These are phyloP conservation scores for Dasypogon diadema DNA, from an alignment of 2,888 invertebrate genomes.

Conservation along the genomic window DNA sequence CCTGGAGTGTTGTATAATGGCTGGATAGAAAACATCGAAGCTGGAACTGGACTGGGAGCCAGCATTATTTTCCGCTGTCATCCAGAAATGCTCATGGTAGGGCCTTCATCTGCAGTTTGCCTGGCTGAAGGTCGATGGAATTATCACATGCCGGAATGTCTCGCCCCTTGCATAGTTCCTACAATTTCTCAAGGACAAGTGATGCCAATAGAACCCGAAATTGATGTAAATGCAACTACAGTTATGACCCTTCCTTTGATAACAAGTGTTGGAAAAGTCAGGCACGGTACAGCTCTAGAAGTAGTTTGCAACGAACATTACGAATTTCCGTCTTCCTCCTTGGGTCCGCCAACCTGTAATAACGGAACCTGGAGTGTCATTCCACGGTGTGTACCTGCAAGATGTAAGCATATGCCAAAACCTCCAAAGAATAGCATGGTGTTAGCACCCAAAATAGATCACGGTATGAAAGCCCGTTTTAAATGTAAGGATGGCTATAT, in stretches of 20 bases:
- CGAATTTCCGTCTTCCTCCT: conserved; percentile 82
- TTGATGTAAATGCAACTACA: conserved; percentile 66
- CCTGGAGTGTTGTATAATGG: conserved; percentile 96
- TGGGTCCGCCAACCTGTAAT: conserved; percentile 85
- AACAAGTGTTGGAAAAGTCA: conserved; percentile 72
- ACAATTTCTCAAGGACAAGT: conserved; percentile 84
- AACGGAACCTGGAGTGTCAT: conserved; percentile 97
- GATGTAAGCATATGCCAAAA: conserved; percentile 86
- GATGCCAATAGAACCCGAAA: conserved; percentile 71
- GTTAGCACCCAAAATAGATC: conserved; percentile 96
- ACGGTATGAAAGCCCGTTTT: conserved; percentile 94
- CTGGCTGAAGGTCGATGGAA: conserved; percentile 96
- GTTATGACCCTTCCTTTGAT: conserved; percentile 61
- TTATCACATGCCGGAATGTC: conserved; percentile 89
- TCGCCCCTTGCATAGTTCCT: conserved; percentile 95
- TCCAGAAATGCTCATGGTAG: conserved; percentile 90
- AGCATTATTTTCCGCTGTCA: conserved; percentile 94
- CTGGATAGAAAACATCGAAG: conserved; percentile 91
- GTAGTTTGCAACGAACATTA: conserved; percentile 89
- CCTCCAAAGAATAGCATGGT: conserved; percentile 94
- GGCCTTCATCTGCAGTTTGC: conserved; percentile 91
- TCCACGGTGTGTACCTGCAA: conserved; percentile 85
- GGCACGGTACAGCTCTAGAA: conserved; percentile 77
- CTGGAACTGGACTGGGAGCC: conserved; percentile 90
- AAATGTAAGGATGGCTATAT: conserved; percentile 94